Base-by-base conservation (phyloP, 2,113 vertebrate genomes). In the Ceyx melanurus region DNA sequence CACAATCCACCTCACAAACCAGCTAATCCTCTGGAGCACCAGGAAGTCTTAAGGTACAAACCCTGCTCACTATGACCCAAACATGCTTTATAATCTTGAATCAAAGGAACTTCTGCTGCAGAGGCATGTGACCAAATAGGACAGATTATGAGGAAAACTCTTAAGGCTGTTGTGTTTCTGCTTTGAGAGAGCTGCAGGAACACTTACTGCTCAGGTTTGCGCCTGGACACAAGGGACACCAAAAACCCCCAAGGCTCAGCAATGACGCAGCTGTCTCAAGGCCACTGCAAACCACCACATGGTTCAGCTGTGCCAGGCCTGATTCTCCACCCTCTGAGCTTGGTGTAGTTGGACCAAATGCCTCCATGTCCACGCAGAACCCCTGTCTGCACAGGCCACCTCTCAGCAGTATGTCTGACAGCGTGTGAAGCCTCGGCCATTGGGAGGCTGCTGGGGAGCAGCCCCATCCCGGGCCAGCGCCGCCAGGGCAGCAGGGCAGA, bases 91-190 rank as follows among this genome's bases (percentile, higher is more conserved):
- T 89, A 58, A 92, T 87, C 94, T 62, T 19, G 72, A 92, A 66
- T 93, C 84, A 89, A 80, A 93, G 65, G 29, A 89, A 80, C 67
- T 86, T 86, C 84, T 77, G 8, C 23, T 68, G 71, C 62, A 46
- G 48, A 51, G 25, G 42, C 81, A 92, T 0, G 5, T 74, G 82
- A 94, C 33, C 45, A 20, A 48, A 45, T 0, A 2, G 85, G 81
- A 31, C 21, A 26, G 78, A 71, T 61, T 67, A 82, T 5, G 13
- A 79, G 33, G 67, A 80, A 84, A 87, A 87, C 53, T 84, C 81
- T 16, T 29, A 15, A 46, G 20, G 31, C 35, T 33, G 29, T 29
- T 13, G 25, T 31, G 62, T 29, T 64, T 82, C 81, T 93, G 74
- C 86, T 91, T 73, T n/a, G 3, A 7, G 64, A 51, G 45, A 64